Percentiles rank a stretch among this genome's conserved stretches.
Evolutionary conservation across 2,888 invertebrate genomes (phyloP).

Genomic region (Cotesia congregata): DNA sequence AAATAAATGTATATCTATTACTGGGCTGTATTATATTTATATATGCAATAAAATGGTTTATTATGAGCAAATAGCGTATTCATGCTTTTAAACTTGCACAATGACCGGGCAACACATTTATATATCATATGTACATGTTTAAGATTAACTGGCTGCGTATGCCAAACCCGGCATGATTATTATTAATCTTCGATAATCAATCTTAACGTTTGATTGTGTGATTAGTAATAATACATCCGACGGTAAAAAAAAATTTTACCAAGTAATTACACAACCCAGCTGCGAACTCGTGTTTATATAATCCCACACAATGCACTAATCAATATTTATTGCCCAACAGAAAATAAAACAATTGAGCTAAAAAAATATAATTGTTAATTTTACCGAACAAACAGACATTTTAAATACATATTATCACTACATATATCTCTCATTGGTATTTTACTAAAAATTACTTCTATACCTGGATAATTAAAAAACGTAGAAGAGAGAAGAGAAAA

Average conservation of each 20-base stretch:
- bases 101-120: background rate
- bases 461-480: background rate
- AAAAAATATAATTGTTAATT: background rate
- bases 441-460: background rate
- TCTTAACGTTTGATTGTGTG: conserved; percentile 9
- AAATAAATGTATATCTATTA: background rate
- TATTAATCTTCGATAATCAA: conserved; percentile 9
- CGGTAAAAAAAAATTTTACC: background rate
- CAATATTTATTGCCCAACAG: background rate
- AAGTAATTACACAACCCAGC: background rate
- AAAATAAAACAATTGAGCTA: background rate
- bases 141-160: background rate
- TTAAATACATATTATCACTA: background rate
- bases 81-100: conserved; percentile 9
- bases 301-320: background rate
- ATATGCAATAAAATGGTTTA: conserved; percentile 12
- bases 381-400: background rate
- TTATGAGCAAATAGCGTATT: conserved; percentile 18
- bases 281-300: background rate
- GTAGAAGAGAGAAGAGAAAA: background rate
- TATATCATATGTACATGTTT: background rate
- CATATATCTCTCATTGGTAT: background rate
- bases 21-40: background rate
- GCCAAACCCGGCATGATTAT: background rate
- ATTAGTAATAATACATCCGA: background rate